These are phyloP conservation scores for Brachypodius melanocephalos DNA, from an alignment of 2,113 vertebrate species.

Conservation along the genomic window DNA sequence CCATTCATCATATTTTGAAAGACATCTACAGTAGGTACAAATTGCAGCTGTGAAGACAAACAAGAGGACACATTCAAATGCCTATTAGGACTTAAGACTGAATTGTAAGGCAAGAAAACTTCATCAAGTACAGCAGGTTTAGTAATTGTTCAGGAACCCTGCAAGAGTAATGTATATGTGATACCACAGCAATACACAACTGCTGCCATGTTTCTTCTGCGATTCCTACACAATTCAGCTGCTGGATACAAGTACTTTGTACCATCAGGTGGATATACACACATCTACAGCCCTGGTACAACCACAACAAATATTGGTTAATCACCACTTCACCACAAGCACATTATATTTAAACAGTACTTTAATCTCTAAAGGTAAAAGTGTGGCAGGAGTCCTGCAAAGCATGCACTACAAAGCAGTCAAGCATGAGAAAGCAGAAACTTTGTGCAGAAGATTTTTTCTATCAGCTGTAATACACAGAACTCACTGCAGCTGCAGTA, in stretches of 20 bases:
- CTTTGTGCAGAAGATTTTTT: not conserved
- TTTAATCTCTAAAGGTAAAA: not conserved
- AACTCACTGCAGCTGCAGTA: not conserved
- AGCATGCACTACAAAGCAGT: not conserved
- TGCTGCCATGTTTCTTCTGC: not conserved
- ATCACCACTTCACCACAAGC: not conserved
- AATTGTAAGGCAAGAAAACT: not conserved
- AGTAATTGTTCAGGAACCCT: not conserved
- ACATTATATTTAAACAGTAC: not conserved
- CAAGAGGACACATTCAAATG: not conserved
- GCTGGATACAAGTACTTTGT: not conserved
- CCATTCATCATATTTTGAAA: not conserved
- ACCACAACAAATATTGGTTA: not conserved
- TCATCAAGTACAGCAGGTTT: not conserved
- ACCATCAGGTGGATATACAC: rapidly evolving
- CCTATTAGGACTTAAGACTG: not conserved
- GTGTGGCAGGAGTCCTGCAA: not conserved
- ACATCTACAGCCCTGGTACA: rapidly evolving
- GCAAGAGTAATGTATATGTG: rapidly evolving
- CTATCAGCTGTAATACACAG: not conserved
- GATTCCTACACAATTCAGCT: not conserved
- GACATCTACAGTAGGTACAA: not conserved
- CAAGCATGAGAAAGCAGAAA: not conserved
- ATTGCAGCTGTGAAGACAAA: not conserved
- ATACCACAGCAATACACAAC: not conserved